A percentile compares a stretch with the other conserved stretches of the same genome.
phyloP scores from a whole-genome alignment of 2,113 vertebrate species.

The Sphyrna mokarran region DNA sequence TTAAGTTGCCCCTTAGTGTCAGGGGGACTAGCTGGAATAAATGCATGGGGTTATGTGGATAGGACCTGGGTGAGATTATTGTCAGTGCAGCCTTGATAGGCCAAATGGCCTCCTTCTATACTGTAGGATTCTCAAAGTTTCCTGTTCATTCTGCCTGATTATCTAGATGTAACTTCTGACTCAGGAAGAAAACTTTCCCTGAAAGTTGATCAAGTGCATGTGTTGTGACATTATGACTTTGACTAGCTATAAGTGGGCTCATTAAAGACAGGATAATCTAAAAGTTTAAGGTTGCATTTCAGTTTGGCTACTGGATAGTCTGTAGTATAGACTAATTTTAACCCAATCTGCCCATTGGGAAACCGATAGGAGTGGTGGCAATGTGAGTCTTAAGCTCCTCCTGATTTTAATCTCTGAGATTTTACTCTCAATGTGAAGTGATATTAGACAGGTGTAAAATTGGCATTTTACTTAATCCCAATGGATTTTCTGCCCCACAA shows the following conservation, averaged over 20 bases:
- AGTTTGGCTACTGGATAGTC: not conserved
- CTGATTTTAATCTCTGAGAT: not conserved
- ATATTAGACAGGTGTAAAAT: no score
- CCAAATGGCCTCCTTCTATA: no score
- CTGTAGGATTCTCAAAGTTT: not conserved
- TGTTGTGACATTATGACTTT: not conserved
- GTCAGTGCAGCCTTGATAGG: no score
- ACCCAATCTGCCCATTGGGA: not conserved
- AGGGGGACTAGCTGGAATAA: no score
- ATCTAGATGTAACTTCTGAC: not conserved
- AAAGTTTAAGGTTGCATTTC: not conserved
- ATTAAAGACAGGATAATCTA: not conserved
- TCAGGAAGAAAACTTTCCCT: not conserved
- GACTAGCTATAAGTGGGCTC: not conserved
- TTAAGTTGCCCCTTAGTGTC: no score
- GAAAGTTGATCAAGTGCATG: not conserved
- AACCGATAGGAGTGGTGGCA: no score
- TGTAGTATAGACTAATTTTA: not conserved
- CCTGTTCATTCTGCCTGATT: not conserved
- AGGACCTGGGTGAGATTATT: no score
- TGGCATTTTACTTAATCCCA: not conserved
- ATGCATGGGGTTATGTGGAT: no score
- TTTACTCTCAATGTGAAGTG: no score
- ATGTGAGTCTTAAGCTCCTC: not conserved
- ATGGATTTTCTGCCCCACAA: not conserved